Evolutionary conservation across 2,797 vertebrate species (phyloP), one percentile per base, ranked within the genome.

Genomic region (Hydrophis major): DNA sequence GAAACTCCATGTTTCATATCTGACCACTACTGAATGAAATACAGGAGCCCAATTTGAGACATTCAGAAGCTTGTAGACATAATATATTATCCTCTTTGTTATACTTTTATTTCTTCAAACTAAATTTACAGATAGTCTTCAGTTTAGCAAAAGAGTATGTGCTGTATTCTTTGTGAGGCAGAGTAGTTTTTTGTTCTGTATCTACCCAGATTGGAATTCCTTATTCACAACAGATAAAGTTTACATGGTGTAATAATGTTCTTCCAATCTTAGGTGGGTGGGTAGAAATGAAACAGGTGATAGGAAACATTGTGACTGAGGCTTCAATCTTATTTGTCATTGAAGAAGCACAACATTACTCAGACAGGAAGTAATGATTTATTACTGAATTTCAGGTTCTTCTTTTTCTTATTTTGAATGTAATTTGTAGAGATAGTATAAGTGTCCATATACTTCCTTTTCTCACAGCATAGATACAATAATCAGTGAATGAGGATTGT

Each of bases 341-440:
- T 92, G 90, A 92, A 95, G 92, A 94, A 96, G 94, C 94, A 92
- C 95, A 91, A 90, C 56, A 94, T 95, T 94, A 90, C 94, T 97
- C 95, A 97, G 78, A 25, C 95, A 97, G 98, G 98, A 97, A 98
- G 97, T 92, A 95, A 95, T 97, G 96, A 97, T 95, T 95, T 97
- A 95, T 94, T 94, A 93, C 95, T 90, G 93, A 42, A 47, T 53
- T 56, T 28, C 88, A 53, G 78, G 37, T 47, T 83, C 78, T 47
- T 83, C 20, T 83, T 83, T 42, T 42, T 78, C 74, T 83, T 96
- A 96, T 96, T 95, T 97, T 97, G 93, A 96, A 95, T 97, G 96
- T 22, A 83, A 83, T 93, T 94, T 94, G 95, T 95, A 95, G 93
- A 95, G 93, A 92, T 90, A 97, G 94, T 69, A 0, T 90, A 91